A percentile compares a stretch with the other conserved stretches of the same genome.
These are phyloP conservation scores for Plodia interpunctella DNA, from an alignment of 1,140 invertebrate genomes.

Conservation along the genomic window DNA sequence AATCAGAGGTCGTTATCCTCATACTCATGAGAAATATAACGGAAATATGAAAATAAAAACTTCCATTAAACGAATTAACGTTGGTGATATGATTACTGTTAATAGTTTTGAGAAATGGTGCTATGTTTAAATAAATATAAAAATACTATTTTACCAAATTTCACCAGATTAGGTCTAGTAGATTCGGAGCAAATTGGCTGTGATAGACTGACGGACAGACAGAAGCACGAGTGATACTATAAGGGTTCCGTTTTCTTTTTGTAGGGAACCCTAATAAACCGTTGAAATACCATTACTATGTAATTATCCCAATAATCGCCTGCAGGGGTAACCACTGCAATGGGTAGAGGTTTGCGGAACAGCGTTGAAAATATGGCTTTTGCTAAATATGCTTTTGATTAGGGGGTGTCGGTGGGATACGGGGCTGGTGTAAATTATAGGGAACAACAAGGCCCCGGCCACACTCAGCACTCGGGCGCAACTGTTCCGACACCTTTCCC, in stretches of 20 bases:
- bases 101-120: not conserved
- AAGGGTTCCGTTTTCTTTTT: no score
- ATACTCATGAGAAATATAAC: conserved; percentile 9
- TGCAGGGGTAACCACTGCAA: no score
- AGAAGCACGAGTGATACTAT: no score
- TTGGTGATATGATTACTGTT: conserved; percentile 11
- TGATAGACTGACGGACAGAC: no score
- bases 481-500: conserved; percentile 39
- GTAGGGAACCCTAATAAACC: no score
- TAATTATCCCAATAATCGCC: no score
- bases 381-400: conserved; percentile 37
- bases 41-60: not conserved
- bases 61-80: not conserved
- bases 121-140: not conserved
- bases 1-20: conserved; percentile 15
- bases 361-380: conserved; percentile 38
- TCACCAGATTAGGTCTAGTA: no score
- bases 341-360: not conserved
- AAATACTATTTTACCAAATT: no score
- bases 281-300: no score
- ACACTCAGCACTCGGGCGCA: conserved; percentile 9
- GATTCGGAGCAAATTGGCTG: no score
- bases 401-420: conserved; percentile 32
- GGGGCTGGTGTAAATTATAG: conserved; percentile 37
- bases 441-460: conserved; percentile 19